Evolutionary conservation across 2,888 invertebrate species (phyloP).

Genomic region (Neoaliturus tenellus): DNA sequence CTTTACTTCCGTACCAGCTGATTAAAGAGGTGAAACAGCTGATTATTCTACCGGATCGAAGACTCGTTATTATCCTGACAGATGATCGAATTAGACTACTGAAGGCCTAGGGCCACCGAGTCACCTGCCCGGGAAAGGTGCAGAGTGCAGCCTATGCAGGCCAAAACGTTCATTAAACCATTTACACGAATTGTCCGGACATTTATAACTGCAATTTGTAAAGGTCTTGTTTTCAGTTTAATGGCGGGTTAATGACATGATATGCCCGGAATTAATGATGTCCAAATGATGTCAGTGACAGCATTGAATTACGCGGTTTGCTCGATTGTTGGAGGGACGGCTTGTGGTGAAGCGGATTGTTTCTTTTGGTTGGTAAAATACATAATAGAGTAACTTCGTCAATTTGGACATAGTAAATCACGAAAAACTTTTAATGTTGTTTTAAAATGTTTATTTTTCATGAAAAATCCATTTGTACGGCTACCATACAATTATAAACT

Average conservation of each 20-base stretch:
- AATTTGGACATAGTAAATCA: too few relatives aligned
- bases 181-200: neutral
- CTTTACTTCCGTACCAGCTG: neutral
- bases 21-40: constrained; percentile 4
- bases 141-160: neutral
- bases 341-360: neutral
- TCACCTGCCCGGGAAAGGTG: neutral
- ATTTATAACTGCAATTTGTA: constrained; percentile 20
- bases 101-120: neutral
- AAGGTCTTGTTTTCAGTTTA: neutral
- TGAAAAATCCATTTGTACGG: too few relatives aligned
- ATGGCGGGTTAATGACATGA: constrained; percentile 4
- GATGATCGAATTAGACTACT: constrained; percentile 28
- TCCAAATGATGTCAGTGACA: neutral
- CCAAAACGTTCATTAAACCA: neutral
- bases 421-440: too few relatives aligned
- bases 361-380: too few relatives aligned
- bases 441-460: too few relatives aligned
- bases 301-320: neutral
- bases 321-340: neutral
- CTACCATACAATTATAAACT: too few relatives aligned
- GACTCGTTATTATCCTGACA: constrained; percentile 8
- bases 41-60: neutral
- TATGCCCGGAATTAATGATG: neutral
- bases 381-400: too few relatives aligned